Conservation (phyloP, 2,113 vertebrate genomes). For the Nettapus auritus region DNA sequence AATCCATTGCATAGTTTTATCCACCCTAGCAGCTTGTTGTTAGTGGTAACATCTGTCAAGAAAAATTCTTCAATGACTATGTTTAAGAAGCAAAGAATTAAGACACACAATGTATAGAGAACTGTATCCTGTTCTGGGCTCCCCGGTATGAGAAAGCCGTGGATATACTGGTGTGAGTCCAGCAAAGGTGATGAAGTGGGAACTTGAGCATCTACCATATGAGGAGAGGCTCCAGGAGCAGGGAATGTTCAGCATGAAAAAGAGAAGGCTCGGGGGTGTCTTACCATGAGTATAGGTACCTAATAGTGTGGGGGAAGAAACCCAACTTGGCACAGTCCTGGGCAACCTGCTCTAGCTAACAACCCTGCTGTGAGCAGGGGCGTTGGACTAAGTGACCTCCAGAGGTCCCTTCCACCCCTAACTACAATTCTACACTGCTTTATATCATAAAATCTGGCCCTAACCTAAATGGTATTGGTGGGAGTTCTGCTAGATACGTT, state of each 20-base stretch:
- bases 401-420: not conserved
- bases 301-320: not conserved
- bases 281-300: not conserved
- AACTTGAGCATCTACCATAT: accelerated
- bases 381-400: not conserved
- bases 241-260: not conserved
- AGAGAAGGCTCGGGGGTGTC: not conserved
- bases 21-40: not conserved
- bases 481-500: not conserved
- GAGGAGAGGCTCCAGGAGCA: not conserved
- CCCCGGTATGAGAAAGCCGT: not conserved
- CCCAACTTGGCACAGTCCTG: not conserved
- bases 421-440: not conserved
- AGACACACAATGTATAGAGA: not conserved
- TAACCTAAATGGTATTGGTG: not conserved
- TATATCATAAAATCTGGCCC: not conserved
- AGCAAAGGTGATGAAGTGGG: not conserved
- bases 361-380: not conserved
- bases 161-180: not conserved
- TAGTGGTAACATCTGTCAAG: not conserved
- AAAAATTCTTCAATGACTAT: not conserved
- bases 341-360: not conserved
- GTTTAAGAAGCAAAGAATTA: not conserved
- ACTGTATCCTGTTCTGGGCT: not conserved
- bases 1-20: not conserved